Percentiles rank a stretch among this genome's conserved stretches.
Conservation (phyloP, 2,797 vertebrate genomes). For the Premnoplex brunnescens region DNA sequence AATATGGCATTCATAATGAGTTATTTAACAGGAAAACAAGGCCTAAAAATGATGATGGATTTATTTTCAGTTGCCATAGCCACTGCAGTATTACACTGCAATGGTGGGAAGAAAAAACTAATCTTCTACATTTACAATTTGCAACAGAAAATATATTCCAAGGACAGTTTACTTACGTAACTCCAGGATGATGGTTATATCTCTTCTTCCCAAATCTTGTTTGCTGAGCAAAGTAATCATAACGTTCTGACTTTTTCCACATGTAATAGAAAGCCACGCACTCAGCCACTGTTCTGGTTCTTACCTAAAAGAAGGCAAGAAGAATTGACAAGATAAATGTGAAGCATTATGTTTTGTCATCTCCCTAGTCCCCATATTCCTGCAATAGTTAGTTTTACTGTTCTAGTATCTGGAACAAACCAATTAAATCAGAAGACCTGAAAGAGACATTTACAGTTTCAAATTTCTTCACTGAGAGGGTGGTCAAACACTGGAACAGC, state of each 20-base stretch:
- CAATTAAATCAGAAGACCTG: neutral
- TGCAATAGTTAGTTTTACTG: neutral
- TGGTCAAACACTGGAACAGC: neutral
- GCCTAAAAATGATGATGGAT: neutral
- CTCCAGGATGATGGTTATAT: conserved; percentile 95
- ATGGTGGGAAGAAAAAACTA: neutral
- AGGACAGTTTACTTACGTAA: conserved; percentile 86
- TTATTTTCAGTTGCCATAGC: neutral
- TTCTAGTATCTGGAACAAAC: neutral
- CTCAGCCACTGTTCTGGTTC: conserved; percentile 91
- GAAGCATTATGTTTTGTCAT: neutral
- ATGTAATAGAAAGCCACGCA: conserved; percentile 99
- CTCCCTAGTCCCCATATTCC: neutral
- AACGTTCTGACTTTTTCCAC: conserved; percentile 99
- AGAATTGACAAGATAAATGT: neutral
- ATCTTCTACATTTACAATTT: neutral
- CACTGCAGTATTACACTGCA: neutral
- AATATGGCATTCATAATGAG: neutral
- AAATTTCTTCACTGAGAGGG: neutral
- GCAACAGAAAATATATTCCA: neutral
- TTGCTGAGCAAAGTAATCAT: conserved; percentile 96
- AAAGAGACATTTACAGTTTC: neutral
- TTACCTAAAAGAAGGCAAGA: conserved; percentile 78
- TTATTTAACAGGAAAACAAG: neutral
- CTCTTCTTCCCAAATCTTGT: conserved; percentile 97